phyloP scores from a whole-genome alignment of 1,140 invertebrate species.

The Aplysia californica region DNA sequence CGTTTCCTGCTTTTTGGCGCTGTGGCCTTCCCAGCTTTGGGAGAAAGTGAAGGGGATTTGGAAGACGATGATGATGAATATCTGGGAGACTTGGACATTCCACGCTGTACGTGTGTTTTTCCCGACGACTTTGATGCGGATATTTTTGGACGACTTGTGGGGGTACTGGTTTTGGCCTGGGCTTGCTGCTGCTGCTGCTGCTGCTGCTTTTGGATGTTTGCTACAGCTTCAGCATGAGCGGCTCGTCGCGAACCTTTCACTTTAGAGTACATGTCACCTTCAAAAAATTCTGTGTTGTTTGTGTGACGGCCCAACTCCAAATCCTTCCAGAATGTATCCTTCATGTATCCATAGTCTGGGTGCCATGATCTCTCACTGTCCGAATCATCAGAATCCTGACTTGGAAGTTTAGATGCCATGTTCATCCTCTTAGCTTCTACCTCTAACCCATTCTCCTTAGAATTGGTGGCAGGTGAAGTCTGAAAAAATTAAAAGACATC shows the following conservation, averaged over 20 bases:
- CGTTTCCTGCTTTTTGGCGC: neutral
- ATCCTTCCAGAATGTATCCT: constrained; percentile 30
- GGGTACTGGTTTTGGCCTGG: no score
- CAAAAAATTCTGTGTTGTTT: neutral
- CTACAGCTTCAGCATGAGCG: constrained; percentile 23
- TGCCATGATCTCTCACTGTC: no score
- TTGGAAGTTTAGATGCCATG: no score
- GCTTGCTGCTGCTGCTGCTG: no score
- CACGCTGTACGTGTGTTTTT: neutral
- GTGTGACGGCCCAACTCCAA: constrained; percentile 10
- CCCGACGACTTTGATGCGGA: neutral
- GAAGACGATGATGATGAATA: neutral
- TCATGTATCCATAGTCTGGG: constrained; percentile 10
- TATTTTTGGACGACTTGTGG: no score
- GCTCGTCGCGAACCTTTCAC: constrained; percentile 20
- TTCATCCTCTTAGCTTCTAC: no score
- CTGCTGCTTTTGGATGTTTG: constrained; percentile 23
- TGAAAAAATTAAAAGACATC: no score
- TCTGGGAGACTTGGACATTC: constrained; percentile 7
- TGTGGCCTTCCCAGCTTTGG: neutral
- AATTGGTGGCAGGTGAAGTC: no score
- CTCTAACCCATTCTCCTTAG: no score
- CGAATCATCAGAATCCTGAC: no score
- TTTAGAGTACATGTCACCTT: constrained; percentile 29
- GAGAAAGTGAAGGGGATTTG: neutral